Evolutionary conservation across 2,888 invertebrate genomes (phyloP).

Genomic region (Dicycla oo): DNA sequence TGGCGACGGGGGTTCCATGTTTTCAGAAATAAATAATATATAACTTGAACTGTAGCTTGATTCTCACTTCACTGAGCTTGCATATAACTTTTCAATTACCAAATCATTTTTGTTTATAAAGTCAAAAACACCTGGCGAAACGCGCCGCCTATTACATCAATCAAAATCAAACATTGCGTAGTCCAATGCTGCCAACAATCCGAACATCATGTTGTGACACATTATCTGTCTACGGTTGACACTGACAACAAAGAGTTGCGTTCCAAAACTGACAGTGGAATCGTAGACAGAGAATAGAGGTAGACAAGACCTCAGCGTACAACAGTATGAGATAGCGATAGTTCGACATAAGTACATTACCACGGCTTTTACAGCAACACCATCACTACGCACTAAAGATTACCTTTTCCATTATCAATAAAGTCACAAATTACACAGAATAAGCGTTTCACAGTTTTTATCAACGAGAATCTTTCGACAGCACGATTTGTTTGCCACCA

Average conservation of each 20-base stretch:
- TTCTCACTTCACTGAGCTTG: constrained; percentile 5
- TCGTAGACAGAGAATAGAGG: too few relatives aligned
- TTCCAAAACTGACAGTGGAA: background rate
- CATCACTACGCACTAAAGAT: too few relatives aligned
- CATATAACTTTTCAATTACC: background rate
- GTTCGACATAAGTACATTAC: too few relatives aligned
- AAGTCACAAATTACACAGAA: too few relatives aligned
- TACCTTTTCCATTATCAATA: too few relatives aligned
- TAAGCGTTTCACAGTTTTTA: too few relatives aligned
- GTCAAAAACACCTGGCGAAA: constrained; percentile 42
- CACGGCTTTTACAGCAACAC: too few relatives aligned
- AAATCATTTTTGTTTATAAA: constrained; percentile 46
- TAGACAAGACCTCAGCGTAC: too few relatives aligned
- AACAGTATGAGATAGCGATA: too few relatives aligned
- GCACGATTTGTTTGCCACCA: too few relatives aligned
- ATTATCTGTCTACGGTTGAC: too few relatives aligned
- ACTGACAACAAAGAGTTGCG: background rate
- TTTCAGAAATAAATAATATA: constrained; percentile 36
- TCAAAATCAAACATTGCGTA: constrained; percentile 40
- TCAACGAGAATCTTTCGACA: too few relatives aligned
- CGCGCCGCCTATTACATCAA: constrained; percentile 19
- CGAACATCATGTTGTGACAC: background rate
- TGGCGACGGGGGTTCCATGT: constrained; percentile 88
- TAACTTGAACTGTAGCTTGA: background rate
- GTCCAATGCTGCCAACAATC: constrained; percentile 35